Conservation (phyloP, 2,113 vertebrate species). For the Emydocephalus ijimae region DNA sequence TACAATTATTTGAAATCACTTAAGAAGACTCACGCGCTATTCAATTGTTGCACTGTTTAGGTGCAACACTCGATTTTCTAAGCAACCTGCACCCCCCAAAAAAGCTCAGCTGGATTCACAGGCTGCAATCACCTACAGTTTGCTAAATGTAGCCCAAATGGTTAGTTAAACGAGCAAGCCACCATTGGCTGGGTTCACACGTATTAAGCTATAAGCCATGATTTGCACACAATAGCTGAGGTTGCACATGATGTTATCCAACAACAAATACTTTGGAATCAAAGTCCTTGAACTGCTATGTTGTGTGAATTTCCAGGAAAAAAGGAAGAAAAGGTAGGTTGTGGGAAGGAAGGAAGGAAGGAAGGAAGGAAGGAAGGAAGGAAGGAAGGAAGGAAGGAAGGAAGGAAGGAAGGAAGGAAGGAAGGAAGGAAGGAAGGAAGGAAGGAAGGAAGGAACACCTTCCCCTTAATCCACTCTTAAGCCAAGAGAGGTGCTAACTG, state of each 20-base stretch:
- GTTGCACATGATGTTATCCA: not conserved
- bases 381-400: too few species aligned
- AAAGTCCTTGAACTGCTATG: not conserved
- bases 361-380: too few species aligned
- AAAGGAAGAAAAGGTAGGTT: too few species aligned
- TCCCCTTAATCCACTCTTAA: not conserved
- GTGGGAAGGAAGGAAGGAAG: too few species aligned
- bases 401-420: too few species aligned
- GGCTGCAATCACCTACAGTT: not conserved
- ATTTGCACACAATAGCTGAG: not conserved
- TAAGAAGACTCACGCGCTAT: constrained; percentile 47
- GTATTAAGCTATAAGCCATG: not conserved
- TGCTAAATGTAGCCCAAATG: not conserved
- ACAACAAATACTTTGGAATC: not conserved
- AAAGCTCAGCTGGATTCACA: not conserved
- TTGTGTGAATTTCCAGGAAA: not conserved
- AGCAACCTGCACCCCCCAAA: constrained; percentile 20
- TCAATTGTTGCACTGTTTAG: constrained; percentile 40
- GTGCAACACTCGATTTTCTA: constrained; percentile 31
- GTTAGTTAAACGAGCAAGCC: not conserved
- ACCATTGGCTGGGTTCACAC: not conserved
- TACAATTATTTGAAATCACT: constrained; percentile 57
- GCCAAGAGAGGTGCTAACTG: not conserved
- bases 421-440: not conserved
- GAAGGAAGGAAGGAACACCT: not conserved